phyloP scores from a whole-genome alignment of 2,797 vertebrate species.

The Choloepus didactylus region DNA sequence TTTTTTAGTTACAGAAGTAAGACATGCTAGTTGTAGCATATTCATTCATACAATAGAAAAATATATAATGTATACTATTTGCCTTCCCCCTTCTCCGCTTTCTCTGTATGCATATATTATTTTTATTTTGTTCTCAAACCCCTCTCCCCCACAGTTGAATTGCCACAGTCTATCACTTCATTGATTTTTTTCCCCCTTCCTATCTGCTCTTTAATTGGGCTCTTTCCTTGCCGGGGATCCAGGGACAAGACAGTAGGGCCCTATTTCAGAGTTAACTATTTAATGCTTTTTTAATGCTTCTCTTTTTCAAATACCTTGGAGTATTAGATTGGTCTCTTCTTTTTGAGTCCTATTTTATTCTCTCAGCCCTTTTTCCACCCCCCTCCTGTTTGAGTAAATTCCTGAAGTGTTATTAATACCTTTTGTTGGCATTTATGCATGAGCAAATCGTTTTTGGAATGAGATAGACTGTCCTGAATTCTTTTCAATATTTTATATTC shows the following conservation, averaged over 20 bases:
- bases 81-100: neutral
- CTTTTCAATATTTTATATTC: neutral
- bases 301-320: constrained; percentile 3
- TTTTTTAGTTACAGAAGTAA: constrained; percentile 30
- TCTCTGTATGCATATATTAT: neutral
- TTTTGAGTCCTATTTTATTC: constrained; percentile 8
- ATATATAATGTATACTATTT: neutral
- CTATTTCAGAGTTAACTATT: neutral
- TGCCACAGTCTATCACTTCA: neutral
- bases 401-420: neutral
- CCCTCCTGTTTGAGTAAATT: neutral
- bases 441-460: constrained; percentile 23
- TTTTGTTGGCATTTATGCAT: neutral
- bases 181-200: neutral
- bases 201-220: neutral
- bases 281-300: neutral
- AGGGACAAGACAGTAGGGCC: neutral
- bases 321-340: neutral
- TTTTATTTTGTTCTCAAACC: neutral
- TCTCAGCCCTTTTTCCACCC: neutral
- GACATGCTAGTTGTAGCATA: neutral
- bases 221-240: neutral
- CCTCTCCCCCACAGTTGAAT: neutral
- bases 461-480: constrained; percentile 6
- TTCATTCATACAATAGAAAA: constrained; percentile 3